Base-by-base conservation (phyloP, 1,140 invertebrate genomes). In the Drosophila micromelanica region DNA sequence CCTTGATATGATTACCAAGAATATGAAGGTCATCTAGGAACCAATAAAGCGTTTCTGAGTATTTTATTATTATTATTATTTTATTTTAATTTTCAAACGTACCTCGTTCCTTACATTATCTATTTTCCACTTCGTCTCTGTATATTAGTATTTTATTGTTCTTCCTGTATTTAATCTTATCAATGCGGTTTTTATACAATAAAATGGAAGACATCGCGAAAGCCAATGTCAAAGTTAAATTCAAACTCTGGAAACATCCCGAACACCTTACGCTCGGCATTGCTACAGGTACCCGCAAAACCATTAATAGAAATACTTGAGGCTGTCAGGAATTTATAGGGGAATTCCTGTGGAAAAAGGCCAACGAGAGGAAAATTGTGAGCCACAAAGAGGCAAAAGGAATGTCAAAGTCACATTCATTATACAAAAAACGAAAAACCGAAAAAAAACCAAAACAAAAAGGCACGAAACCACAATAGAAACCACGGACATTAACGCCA, bases 381-480 rank as follows among this genome's bases (percentile, higher is more conserved):
- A 65, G 52, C 52, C 69, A 52, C 69, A 72, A 65, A 64, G 69
- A 65, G 69, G 23, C 63, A 27, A 54, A 35, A 45, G 74, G 74
- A 73, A 76, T 76, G 74, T 59, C 63, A 73, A 76, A 73, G 70
- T 76, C 74, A 67, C 74, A 69, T 76, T 76, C 70, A 76, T 76
- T 68, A 73, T 52, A 23, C 20, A 48, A 42, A 67, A 32, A 32
- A 20, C 1, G 20, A 2, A 23, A 27, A 11, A 40, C 12, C n/a
- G n/a, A 32, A 7, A 32, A 32, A 32, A 32, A 49, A 60, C 51
- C 12, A 17, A 20, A 51, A 63, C 63, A 63, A 74, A 74, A 27
- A 72, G 68, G 59, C 60, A 42, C 55, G 61, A 70, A 68, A 60
- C 51, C 80, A 68, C 65, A 78, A 77, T 71, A 46, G 54, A 46